Conservation (phyloP, 2,888 invertebrate genomes). For the Phorcus lineatus region DNA sequence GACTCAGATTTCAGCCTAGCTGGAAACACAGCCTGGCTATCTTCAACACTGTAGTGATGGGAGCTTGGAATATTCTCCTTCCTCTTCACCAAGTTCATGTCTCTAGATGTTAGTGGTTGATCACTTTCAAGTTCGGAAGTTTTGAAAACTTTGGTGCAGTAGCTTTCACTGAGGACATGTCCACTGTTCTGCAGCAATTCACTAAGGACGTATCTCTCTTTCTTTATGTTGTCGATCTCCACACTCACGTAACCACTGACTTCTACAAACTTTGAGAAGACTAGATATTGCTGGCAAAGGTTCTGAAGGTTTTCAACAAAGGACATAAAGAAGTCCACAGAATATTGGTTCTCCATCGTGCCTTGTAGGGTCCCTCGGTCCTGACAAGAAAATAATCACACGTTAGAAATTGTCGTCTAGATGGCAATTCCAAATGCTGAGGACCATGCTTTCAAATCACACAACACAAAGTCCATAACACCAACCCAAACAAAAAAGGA, state of each 20-base stretch:
- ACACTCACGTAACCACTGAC: slow-evolving; percentile 3
- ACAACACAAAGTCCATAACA: no score
- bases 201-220: slow-evolving; percentile 5
- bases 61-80: neutral
- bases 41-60: neutral
- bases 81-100: no score
- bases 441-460: no score
- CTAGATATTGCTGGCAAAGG: neutral
- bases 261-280: neutral
- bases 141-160: neutral
- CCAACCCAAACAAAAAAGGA: no score
- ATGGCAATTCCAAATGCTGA: neutral
- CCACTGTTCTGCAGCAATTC: neutral
- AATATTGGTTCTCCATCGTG: neutral
- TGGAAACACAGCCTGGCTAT: neutral
- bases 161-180: slow-evolving; percentile 1
- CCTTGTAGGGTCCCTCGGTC: neutral
- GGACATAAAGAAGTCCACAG: neutral
- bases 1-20: neutral
- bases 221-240: slow-evolving; percentile 1
- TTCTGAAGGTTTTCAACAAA: neutral
- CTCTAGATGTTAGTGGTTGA: neutral
- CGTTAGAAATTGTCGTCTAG: neutral
- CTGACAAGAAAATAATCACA: neutral
- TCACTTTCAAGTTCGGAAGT: neutral